Base-by-base conservation (phyloP, 2,113 vertebrate species). In the Cryptotis parvus region DNA sequence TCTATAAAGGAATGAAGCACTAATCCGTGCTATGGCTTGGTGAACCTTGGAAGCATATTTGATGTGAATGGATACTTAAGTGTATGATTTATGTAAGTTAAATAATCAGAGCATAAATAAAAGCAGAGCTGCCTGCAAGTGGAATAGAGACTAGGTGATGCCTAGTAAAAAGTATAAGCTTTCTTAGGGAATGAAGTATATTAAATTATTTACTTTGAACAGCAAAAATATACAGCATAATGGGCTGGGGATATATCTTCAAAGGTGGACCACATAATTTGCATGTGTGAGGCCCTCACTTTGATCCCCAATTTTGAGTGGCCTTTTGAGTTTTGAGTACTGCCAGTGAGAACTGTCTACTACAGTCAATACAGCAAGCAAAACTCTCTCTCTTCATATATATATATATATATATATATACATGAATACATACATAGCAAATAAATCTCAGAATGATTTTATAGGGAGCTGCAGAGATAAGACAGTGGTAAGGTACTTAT, bases 131-230 rank as follows among this genome's bases (percentile, higher is more conserved):
- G 16, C 58, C 43, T 79, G 18, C 11, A 7, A 4, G 3, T 84
- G 15, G 16, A 14, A 2, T 3, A 33, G 0, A 24, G 5, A 10
- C 55, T 69, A 2, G 29, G n/a, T 3, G n/a, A 6, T 58, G 16
- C n/a, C 1, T 78, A 27, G 6, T 22, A 41, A 27, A 43, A 43
- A 2, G 7, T 9, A 18, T 35, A 24, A 22, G 1, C 20, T 31
- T 84, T 31, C 7, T 43, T 66, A 55, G 66, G 3, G 8, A 4
- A 2, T 63, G 35, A 31, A 74, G 74, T 22, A 4, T 9, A 31
- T 18, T 61, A 6, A n/a, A 79, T 31, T 70, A 6, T 73, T 52
- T 26, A 52, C 0, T 63, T 74, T 39, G 45, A 55, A 52, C 26
- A 4, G 45, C 65, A 2, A 29, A 89, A 85, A 35, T 70, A 69